These are phyloP conservation scores for Pseudomyrmex sp. DNA, from an alignment of 1,140 invertebrate species.

Conservation along the genomic window DNA sequence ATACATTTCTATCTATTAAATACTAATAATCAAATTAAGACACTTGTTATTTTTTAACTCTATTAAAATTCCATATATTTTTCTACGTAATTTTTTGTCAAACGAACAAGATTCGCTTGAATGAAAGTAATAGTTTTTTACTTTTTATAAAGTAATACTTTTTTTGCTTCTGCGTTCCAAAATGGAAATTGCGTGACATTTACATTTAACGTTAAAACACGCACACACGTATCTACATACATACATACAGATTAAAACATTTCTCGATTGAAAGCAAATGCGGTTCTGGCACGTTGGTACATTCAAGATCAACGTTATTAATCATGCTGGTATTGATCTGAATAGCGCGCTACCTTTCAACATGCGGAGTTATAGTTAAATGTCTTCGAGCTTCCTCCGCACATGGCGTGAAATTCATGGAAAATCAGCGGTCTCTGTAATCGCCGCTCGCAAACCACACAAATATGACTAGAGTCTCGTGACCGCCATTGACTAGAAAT, in stretches of 20 bases:
- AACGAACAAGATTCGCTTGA: not conserved
- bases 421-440: constrained; percentile 73
- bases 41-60: not conserved
- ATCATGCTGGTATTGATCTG: constrained; percentile 52
- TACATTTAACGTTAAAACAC: not conserved
- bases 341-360: constrained; percentile 50
- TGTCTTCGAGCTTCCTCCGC: constrained; percentile 66
- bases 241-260: not conserved
- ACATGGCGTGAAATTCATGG: constrained; percentile 65
- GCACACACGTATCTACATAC: too few species aligned
- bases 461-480: constrained; percentile 77
- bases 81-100: not conserved
- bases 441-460: constrained; percentile 69
- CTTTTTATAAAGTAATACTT: not conserved
- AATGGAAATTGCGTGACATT: not conserved
- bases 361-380: constrained; percentile 61
- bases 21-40: not conserved
- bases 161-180: not conserved
- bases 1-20: not conserved
- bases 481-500: constrained; percentile 72
- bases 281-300: not conserved
- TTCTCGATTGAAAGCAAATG: constrained; percentile 3
- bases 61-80: not conserved
- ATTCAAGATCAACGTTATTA: constrained; percentile 45
- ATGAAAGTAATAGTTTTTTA: not conserved